A percentile compares a stretch with the other conserved stretches of the same genome.
Evolutionary conservation across 53 echinoderm and acorn worm genomes (phyloP).

Genomic region (Antedon mediterranea): DNA sequence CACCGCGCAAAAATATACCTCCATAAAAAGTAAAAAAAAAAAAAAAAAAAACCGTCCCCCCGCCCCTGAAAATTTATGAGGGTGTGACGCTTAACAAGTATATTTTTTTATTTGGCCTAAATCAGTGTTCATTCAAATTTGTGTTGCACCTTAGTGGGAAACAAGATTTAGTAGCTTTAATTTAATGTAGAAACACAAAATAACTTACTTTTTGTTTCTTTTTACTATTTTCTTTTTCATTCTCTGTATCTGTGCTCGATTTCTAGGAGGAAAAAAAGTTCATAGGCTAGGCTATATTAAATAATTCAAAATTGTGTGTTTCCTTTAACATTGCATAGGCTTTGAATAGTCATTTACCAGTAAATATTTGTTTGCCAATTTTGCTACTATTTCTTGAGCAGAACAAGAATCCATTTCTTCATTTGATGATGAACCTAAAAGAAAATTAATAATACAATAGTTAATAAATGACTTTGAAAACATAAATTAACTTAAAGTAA

Average conservation of each 20-base stretch:
- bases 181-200: too few relatives aligned
- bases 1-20: too few relatives aligned
- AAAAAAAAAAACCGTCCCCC: too few relatives aligned
- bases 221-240: slow-evolving; percentile 49
- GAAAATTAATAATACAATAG: neutral
- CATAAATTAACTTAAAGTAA: too few relatives aligned
- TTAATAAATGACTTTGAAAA: too few relatives aligned
- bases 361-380: slow-evolving; percentile 52
- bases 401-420: slow-evolving; percentile 29
- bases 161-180: too few relatives aligned
- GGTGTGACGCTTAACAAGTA: too few relatives aligned
- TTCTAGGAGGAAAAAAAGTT: slow-evolving; percentile 23
- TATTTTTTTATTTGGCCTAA: too few relatives aligned
- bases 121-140: too few relatives aligned
- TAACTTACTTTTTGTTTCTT: slow-evolving; percentile 19
- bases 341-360: slow-evolving; percentile 25
- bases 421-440: slow-evolving; percentile 29
- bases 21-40: too few relatives aligned
- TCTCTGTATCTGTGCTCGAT: slow-evolving; percentile 76
- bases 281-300: neutral
- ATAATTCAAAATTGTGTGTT: neutral
- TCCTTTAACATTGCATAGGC: neutral
- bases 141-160: too few relatives aligned
- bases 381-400: slow-evolving; percentile 24
- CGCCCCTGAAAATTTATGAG: too few relatives aligned